A percentile compares a stretch with the other conserved stretches of the same genome.
These are phyloP conservation scores for Stenoptilia bipunctidactyla DNA, from an alignment of 2,888 invertebrate species.

Conservation along the genomic window DNA sequence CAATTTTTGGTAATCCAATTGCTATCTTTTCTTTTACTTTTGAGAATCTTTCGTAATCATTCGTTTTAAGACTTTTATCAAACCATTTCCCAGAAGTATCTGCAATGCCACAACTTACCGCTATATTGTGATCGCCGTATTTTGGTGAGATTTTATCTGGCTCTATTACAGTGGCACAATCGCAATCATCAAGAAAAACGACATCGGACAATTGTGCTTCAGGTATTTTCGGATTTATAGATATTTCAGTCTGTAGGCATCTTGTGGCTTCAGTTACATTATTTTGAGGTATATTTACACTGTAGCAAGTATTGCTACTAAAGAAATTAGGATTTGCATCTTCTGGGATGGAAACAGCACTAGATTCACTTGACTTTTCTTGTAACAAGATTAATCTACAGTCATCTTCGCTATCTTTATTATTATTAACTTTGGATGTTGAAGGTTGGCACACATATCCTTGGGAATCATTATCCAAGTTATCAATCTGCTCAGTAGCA, in stretches of 20 bases:
- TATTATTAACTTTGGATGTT: slow-evolving; percentile 9
- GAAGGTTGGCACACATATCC: slow-evolving; percentile 13
- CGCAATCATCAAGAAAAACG: slow-evolving; percentile 30
- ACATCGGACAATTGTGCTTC: slow-evolving; percentile 50
- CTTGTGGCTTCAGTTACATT: slow-evolving; percentile 31
- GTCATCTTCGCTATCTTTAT: slow-evolving; percentile 2
- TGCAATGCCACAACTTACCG: neutral
- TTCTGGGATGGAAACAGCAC: neutral
- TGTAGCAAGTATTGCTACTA: neutral
- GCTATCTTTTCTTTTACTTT: neutral
- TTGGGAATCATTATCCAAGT: slow-evolving; percentile 7
- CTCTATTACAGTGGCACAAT: slow-evolving; percentile 37
- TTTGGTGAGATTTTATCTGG: slow-evolving; percentile 21
- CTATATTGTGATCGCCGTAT: slow-evolving; percentile 8
- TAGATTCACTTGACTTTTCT: slow-evolving; percentile 34
- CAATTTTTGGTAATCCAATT: neutral
- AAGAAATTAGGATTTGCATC: neutral
- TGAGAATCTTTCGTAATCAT: neutral
- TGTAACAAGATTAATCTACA: neutral
- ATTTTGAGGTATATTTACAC: neutral
- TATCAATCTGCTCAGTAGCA: slow-evolving; percentile 18
- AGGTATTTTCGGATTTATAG: slow-evolving; percentile 49
- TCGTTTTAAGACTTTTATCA: neutral
- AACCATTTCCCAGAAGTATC: neutral
- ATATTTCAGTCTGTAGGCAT: slow-evolving; percentile 55